Percentiles rank a stretch among this genome's conserved stretches.
These are phyloP conservation scores for Cossypha dichroa DNA, from an alignment of 2,797 vertebrate species.

Conservation along the genomic window DNA sequence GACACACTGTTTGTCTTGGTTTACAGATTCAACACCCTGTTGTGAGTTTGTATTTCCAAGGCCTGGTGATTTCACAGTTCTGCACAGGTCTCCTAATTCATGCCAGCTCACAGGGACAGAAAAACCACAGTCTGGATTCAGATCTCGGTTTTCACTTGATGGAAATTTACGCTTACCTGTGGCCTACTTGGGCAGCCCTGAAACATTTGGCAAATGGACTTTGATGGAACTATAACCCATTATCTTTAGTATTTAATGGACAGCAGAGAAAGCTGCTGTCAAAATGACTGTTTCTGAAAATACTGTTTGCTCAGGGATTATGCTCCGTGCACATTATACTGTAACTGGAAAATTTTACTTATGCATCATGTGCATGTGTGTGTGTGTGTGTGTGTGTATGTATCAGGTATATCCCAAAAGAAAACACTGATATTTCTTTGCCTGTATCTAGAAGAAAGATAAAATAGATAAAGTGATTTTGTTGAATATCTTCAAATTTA, in stretches of 20 bases:
- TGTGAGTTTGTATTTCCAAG: not conserved
- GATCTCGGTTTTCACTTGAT: not conserved
- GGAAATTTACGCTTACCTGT: not conserved
- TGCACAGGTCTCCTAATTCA: not conserved
- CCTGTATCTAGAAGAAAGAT: not conserved
- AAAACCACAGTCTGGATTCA: not conserved
- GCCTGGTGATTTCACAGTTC: not conserved
- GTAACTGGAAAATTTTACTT: not conserved
- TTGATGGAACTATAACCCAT: not conserved
- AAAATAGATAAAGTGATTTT: not conserved
- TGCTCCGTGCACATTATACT: not conserved
- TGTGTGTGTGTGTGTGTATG: not conserved
- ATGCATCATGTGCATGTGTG: not conserved
- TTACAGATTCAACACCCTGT: not conserved
- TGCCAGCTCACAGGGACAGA: not conserved
- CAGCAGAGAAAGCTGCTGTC: not conserved
- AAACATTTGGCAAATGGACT: not conserved
- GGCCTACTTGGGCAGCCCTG: not conserved
- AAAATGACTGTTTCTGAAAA: constrained; percentile 23
- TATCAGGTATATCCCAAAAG: not conserved
- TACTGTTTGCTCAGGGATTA: not conserved
- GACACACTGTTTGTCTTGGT: not conserved
- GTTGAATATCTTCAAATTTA: not conserved
- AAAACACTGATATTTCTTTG: not conserved
- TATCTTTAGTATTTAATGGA: not conserved